These are phyloP conservation scores for Acleris emargana DNA, from an alignment of 2,888 invertebrate genomes.

Conservation along the genomic window DNA sequence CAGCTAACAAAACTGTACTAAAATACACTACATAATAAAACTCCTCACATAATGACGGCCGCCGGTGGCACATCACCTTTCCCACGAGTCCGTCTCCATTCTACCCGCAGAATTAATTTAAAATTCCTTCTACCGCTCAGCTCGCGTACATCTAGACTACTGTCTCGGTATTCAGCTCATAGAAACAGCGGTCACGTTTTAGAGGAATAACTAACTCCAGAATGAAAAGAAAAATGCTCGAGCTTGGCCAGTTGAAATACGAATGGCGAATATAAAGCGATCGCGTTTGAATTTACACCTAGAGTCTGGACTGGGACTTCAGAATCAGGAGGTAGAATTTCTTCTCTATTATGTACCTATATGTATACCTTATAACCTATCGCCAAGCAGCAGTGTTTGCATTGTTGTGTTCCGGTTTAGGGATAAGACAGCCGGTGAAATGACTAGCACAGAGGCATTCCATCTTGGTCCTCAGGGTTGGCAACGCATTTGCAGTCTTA, in stretches of 20 bases:
- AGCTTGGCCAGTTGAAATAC: slow-evolving; percentile 41
- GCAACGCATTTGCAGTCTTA: too few relatives aligned
- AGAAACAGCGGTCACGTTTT: slow-evolving; percentile 57
- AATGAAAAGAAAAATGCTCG: slow-evolving; percentile 49
- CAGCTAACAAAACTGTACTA: neutral
- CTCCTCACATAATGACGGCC: neutral
- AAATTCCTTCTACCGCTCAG: slow-evolving; percentile 29
- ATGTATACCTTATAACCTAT: too few relatives aligned
- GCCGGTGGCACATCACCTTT: neutral
- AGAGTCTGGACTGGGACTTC: neutral
- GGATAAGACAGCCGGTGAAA: too few relatives aligned
- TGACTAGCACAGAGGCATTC: too few relatives aligned
- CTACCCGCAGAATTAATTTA: slow-evolving; percentile 31
- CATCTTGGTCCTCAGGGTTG: too few relatives aligned
- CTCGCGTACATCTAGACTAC: slow-evolving; percentile 31
- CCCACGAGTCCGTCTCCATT: slow-evolving; percentile 16
- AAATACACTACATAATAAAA: neutral
- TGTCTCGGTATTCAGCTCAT: slow-evolving; percentile 43
- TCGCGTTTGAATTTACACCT: slow-evolving; percentile 24
- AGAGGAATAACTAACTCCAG: slow-evolving; percentile 54
- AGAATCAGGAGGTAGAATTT: too few relatives aligned
- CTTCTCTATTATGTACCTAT: too few relatives aligned
- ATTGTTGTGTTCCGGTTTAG: too few relatives aligned
- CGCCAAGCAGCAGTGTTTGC: too few relatives aligned
- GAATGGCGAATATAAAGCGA: slow-evolving; percentile 33